Percentiles rank a stretch among this genome's conserved stretches.
Evolutionary conservation across 2,113 vertebrate species (phyloP).

Genomic region (Coryphaenoides rupestris): DNA sequence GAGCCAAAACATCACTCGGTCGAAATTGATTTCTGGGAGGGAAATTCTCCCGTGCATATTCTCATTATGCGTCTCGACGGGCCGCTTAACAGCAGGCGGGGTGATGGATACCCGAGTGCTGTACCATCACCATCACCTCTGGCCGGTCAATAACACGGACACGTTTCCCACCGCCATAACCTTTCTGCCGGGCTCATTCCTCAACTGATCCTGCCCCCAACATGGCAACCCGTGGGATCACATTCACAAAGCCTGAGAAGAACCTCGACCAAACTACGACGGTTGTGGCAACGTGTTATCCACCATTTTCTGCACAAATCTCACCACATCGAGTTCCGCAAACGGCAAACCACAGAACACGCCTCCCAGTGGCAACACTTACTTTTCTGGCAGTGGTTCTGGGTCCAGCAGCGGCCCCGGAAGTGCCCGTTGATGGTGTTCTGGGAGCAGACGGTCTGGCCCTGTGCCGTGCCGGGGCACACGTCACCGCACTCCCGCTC

Average conservation of each 20-base stretch:
- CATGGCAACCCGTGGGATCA: background rate
- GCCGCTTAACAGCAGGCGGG: conserved; percentile 14
- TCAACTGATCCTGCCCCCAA: background rate
- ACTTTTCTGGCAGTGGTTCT: conserved; percentile 93
- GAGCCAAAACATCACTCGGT: conserved; percentile 36
- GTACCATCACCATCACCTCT: conserved; percentile 14
- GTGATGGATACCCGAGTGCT: conserved; percentile 25
- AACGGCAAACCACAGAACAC: background rate
- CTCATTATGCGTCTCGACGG: conserved; percentile 25
- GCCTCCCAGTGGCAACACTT: conserved; percentile 48
- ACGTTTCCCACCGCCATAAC: conserved; percentile 1
- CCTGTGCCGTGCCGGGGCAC: conserved; percentile 83
- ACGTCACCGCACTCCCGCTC: conserved; percentile 91
- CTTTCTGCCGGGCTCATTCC: background rate
- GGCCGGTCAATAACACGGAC: conserved; percentile 19
- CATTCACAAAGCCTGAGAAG: background rate
- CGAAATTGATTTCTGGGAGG: conserved; percentile 35
- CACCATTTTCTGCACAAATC: background rate
- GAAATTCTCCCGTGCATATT: conserved; percentile 24
- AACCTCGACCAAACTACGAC: too few species aligned
- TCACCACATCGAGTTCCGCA: too few species aligned
- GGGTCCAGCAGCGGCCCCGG: conserved; percentile 90
- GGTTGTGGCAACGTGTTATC: too few species aligned
- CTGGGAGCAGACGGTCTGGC: conserved; percentile 79
- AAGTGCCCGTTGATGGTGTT: conserved; percentile 90